Conservation (phyloP, 2,797 vertebrate genomes). For the Astyanax mexicanus region DNA sequence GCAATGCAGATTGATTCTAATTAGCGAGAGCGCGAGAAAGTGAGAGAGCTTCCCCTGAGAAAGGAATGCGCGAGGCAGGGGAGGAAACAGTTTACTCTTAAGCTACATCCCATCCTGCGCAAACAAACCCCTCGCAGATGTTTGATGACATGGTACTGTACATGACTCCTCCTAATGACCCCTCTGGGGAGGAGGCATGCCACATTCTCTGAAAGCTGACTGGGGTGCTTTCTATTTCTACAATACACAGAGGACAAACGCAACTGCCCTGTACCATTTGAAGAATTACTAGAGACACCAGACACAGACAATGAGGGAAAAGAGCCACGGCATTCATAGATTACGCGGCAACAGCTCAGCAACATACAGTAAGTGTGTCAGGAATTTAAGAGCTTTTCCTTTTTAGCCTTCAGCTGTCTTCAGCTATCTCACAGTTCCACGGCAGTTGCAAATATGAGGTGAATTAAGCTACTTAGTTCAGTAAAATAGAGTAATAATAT, state of each 20-base stretch:
- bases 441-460: too few species aligned
- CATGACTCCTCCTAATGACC: conserved; percentile 60
- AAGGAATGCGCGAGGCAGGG: conserved; percentile 28
- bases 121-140: conserved; percentile 57
- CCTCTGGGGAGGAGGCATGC: conserved; percentile 48
- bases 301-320: conserved; percentile 25
- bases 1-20: conserved; percentile 68
- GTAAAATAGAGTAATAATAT: background rate
- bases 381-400: background rate
- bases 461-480: background rate
- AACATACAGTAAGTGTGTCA: background rate
- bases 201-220: conserved; percentile 53
- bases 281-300: conserved; percentile 27
- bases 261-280: conserved; percentile 20
- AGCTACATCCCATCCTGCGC: conserved; percentile 30
- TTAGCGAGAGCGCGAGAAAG: conserved; percentile 36
- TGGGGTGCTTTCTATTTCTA: conserved; percentile 54
- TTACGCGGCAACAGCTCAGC: background rate
- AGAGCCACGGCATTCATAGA: background rate
- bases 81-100: conserved; percentile 40
- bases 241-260: conserved; percentile 34
- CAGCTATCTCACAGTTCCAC: too few species aligned
- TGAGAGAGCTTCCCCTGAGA: conserved; percentile 42
- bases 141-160: conserved; percentile 58
- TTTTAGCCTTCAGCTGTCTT: background rate